Evolutionary conservation across 2,888 invertebrate genomes (phyloP), one percentile per base, ranked within the genome.

Genomic region (Hirtodrosophila confusa): DNA sequence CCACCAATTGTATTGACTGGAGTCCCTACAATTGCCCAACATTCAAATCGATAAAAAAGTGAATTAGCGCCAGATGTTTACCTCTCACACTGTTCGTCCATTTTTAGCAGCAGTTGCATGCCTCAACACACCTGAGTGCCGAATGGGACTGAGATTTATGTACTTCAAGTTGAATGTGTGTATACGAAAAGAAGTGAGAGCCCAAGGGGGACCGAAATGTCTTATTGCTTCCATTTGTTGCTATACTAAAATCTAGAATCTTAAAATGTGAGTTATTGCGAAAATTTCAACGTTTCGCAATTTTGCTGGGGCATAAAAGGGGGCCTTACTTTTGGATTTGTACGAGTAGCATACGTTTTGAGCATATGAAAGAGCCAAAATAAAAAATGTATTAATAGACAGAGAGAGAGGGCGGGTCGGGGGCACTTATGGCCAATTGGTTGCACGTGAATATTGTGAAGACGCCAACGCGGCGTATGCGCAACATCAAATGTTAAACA

Each of bases 61-160:
- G 27, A 27, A 12, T 11, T 10, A 17, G 47, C 50, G 40, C 65
- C 84, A 83, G 75, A 86, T 86, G 73, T 62, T 67, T 39, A 31
- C 17, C 12, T 39, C 23, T 8, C 17, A 33, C 37, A 36, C 41
- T 17, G 35, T 31, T 51, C 29, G 40, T 62, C 74, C 76, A 71
- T 49, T 48, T 78, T 65, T 84, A 75, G 84, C 63, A 58, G 55
- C 54, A 10, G 57, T 63, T 75, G 50, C 71, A 74, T 37, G 67
- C 57, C 31, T 49, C 53, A 45, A n/a, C 40, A 39, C 72, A 74
- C 76, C 74, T 74, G 76, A 67, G 47, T 49, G 56, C 51, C 72
- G 12, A 60, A 54, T 48, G 29, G 49, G 23, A 45, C 53, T 41
- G 49, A 49, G 9, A 64, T 70, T 47, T 56, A 23, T 63, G 31